phyloP scores from a whole-genome alignment of 2,888 invertebrate genomes.

The Sesia apiformis region DNA sequence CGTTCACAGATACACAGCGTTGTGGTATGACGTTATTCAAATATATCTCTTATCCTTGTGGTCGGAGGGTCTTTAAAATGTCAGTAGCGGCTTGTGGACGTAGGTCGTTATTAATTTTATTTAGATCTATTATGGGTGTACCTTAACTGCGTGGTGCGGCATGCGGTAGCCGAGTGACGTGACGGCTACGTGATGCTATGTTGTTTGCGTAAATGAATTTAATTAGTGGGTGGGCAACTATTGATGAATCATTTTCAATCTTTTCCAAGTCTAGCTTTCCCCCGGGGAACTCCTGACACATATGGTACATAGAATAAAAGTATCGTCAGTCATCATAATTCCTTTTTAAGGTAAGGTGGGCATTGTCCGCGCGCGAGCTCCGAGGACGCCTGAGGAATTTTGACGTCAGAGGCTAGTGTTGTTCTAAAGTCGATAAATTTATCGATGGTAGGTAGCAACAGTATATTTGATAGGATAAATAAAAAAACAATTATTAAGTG shows the following conservation, averaged over 20 bases:
- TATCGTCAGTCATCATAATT: too few species aligned
- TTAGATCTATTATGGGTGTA: slow-evolving; percentile 66
- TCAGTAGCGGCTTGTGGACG: slow-evolving; percentile 6
- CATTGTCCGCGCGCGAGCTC: too few species aligned
- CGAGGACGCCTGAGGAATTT: too few species aligned
- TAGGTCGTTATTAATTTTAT: slow-evolving; percentile 26
- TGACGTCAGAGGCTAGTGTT: too few species aligned
- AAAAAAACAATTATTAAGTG: too few species aligned
- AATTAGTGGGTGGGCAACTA: slow-evolving; percentile 36
- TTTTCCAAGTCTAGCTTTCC: too few species aligned
- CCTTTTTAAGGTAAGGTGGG: too few species aligned
- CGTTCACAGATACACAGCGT: neutral
- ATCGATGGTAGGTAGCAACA: too few species aligned
- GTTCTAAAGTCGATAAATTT: too few species aligned
- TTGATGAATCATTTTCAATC: slow-evolving; percentile 22
- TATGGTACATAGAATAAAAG: too few species aligned
- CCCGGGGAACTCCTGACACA: too few species aligned
- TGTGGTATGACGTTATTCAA: neutral
- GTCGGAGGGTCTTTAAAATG: slow-evolving; percentile 17
- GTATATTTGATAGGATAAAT: too few species aligned
- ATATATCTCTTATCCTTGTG: fast-evolving
- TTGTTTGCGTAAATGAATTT: slow-evolving; percentile 44
- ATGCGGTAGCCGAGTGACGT: slow-evolving; percentile 52
- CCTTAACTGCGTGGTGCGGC: slow-evolving; percentile 40
- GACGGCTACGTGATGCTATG: slow-evolving; percentile 38